Evolutionary conservation across 2,888 invertebrate genomes (phyloP).

Genomic region (Drosophila phalerata): DNA sequence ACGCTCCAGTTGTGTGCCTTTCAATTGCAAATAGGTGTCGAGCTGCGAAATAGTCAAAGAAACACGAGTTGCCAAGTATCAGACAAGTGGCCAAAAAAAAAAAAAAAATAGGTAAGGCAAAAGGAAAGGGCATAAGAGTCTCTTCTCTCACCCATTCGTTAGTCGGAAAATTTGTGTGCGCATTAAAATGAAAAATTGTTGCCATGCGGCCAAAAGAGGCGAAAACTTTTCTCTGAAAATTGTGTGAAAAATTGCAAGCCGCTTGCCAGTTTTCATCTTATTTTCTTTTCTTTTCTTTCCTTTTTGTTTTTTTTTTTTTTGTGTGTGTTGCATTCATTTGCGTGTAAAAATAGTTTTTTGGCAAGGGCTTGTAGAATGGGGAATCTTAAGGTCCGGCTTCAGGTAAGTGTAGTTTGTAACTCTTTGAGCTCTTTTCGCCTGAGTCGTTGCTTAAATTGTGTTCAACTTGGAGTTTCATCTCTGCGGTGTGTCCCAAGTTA

Average conservation of each 20-base stretch:
- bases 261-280: constrained; percentile 24
- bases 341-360: constrained; percentile 77
- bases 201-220: constrained; percentile 51
- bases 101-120: constrained; percentile 16
- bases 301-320: not conserved
- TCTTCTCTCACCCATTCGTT: constrained; percentile 59
- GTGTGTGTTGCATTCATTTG: constrained; percentile 74
- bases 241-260: constrained; percentile 60
- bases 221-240: constrained; percentile 54
- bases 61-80: constrained; percentile 37
- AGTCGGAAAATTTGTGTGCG: constrained; percentile 77
- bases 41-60: constrained; percentile 78
- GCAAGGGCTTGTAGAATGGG: constrained; percentile 6
- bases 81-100: constrained; percentile 40
- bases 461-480: constrained; percentile 43
- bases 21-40: constrained; percentile 85
- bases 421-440: constrained; percentile 45
- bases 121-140: constrained; percentile 15
- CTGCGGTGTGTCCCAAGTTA: constrained; percentile 36
- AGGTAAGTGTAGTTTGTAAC: constrained; percentile 36
- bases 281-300: not conserved
- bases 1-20: constrained; percentile 86
- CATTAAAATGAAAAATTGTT: constrained; percentile 83
- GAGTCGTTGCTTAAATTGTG: constrained; percentile 48
- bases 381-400: constrained; percentile 35